Percentiles rank a stretch among this genome's conserved stretches.
Conservation (phyloP, 2,113 vertebrate species). For the Naja naja region DNA sequence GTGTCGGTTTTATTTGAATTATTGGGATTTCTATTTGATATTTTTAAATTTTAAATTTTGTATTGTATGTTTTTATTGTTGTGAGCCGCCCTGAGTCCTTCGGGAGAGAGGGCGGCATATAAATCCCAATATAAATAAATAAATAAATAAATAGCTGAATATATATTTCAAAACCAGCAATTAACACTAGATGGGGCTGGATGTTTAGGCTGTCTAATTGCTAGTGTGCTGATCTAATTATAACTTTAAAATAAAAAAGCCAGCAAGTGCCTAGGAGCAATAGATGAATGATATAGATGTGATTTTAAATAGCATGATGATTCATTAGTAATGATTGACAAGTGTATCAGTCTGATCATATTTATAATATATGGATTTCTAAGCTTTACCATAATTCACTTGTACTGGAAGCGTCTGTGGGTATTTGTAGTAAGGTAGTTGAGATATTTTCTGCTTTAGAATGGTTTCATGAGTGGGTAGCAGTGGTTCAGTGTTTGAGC, state of each 20-base stretch:
- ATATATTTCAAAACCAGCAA: not conserved
- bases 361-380: not conserved
- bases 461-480: not conserved
- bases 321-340: not conserved
- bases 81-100: no score
- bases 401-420: not conserved
- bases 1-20: no score
- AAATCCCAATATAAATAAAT: no score
- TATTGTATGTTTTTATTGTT: no score
- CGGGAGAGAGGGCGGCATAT: no score
- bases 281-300: not conserved
- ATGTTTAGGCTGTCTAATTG: not conserved
- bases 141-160: conserved; percentile 14
- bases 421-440: not conserved
- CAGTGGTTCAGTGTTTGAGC: not conserved
- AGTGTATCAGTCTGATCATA: not conserved
- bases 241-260: fast-evolving
- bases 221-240: fast-evolving
- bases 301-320: not conserved
- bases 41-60: no score
- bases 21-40: no score
- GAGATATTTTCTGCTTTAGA: not conserved
- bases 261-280: not conserved
- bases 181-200: fast-evolving
- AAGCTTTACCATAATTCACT: not conserved